A percentile compares a stretch with the other conserved stretches of the same genome.
These are phyloP conservation scores for Prosapia bicincta DNA, from an alignment of 2,888 invertebrate species.

Conservation along the genomic window DNA sequence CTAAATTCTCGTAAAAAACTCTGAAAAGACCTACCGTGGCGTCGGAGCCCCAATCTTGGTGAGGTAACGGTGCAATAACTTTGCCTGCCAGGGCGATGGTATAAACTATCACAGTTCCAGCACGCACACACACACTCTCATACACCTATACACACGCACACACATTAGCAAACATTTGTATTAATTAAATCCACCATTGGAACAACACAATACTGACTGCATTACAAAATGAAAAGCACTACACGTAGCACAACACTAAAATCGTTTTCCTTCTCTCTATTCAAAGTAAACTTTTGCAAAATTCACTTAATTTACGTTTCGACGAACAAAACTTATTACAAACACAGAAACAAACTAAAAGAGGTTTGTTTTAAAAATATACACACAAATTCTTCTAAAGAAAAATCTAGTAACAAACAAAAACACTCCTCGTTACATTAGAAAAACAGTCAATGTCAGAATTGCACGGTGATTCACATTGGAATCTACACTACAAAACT, in stretches of 20 bases:
- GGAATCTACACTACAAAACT: background rate
- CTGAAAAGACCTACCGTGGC: slow-evolving; percentile 25
- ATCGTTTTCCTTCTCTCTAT: background rate
- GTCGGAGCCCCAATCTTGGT: slow-evolving; percentile 33
- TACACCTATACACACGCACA: background rate
- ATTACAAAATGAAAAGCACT: background rate
- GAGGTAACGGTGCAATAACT: slow-evolving; percentile 32
- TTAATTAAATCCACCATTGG: background rate
- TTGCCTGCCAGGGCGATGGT: slow-evolving; percentile 32
- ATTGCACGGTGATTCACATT: background rate
- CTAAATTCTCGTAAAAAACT: background rate
- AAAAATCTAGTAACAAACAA: background rate
- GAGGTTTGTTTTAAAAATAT: background rate
- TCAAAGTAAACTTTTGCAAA: background rate
- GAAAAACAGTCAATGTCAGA: too few species aligned
- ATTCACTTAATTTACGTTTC: too few species aligned
- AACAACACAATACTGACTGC: background rate
- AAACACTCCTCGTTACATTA: background rate
- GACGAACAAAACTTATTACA: background rate
- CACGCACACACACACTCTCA: background rate
- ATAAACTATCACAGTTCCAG: background rate
- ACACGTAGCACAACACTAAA: background rate
- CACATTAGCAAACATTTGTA: background rate
- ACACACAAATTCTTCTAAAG: background rate
- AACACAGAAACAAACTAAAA: background rate